Percentiles rank a stretch among this genome's conserved stretches.
These are phyloP conservation scores for Rhineura floridana DNA, from an alignment of 2,113 vertebrate genomes.

Conservation along the genomic window DNA sequence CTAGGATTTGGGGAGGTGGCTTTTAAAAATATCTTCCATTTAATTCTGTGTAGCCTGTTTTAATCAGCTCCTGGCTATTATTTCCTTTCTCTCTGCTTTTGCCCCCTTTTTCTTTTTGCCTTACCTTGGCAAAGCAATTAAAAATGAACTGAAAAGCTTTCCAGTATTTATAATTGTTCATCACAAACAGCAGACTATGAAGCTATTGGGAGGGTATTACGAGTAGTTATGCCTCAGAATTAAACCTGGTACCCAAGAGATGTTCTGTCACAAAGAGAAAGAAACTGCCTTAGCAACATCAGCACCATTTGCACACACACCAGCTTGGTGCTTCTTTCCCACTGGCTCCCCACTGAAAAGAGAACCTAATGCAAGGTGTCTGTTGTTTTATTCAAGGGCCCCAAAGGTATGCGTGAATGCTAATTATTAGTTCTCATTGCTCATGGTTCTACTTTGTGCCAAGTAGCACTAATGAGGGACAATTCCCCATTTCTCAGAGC, in stretches of 20 bases:
- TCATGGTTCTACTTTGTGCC: background rate
- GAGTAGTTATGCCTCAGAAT: conserved; percentile 60
- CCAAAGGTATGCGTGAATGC: conserved; percentile 12
- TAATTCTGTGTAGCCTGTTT: conserved; percentile 36
- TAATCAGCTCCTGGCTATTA: conserved; percentile 39
- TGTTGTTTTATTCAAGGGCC: conserved; percentile 38
- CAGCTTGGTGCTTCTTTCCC: conserved; percentile 44
- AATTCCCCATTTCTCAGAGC: background rate
- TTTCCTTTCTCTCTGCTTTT: background rate
- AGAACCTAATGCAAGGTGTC: conserved; percentile 49
- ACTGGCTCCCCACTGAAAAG: conserved; percentile 41
- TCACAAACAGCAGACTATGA: conserved; percentile 52
- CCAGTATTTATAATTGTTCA: conserved; percentile 35
- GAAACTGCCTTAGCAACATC: conserved; percentile 44
- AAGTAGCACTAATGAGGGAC: background rate
- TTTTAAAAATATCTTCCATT: conserved; percentile 37
- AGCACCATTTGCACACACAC: background rate
- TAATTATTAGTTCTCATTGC: conserved; percentile 5
- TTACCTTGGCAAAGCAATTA: conserved; percentile 34
- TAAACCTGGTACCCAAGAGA: conserved; percentile 44
- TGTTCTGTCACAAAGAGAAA: conserved; percentile 45
- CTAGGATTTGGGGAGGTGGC: conserved; percentile 31
- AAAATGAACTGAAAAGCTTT: conserved; percentile 55
- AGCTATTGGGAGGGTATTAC: conserved; percentile 54
- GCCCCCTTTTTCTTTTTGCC: background rate